Base-by-base conservation (phyloP, 2,888 invertebrate genomes). In the Rhingia rostrata region DNA sequence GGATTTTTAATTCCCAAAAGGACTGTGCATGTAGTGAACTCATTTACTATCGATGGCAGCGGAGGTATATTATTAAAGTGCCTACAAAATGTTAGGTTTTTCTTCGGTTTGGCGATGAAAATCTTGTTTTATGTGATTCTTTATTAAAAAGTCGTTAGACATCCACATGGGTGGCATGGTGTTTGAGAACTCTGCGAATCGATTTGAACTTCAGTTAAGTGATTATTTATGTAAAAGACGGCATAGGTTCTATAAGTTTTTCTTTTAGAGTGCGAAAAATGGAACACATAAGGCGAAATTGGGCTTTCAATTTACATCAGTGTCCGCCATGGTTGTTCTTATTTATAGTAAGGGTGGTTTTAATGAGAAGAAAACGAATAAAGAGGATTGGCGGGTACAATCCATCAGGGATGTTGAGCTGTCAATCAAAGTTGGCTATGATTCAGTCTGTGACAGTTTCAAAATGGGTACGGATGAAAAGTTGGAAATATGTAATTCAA, bases 321-420 rank as follows among this genome's bases (percentile, higher is more conserved):
- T 10, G 58, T 49, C 75, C 33, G 63, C 64, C 56, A 64, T 75
- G 41, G 63, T 63, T 53, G n/a, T 4, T 66, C n/a, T 7, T 7
- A 10, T 73, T 12, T 10, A 2, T n/a, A 22, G 45, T 37, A 73
- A 30, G 79, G 79, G 79, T 74, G 74, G 69, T n/a, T 45, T 56
- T 49, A n/a, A 37, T 35, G 14, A 32, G 30, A 45, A 64, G 22
- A 22, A 47, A 69, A 47, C 37, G 32, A 61, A 37, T 12, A 58
- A 78, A 73, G 64, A 74, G 74, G 63, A 74, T 84, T 79, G 83
- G 73, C 41, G 69, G 69, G 90, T 88, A 87, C 88, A 90, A 90
- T 90, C 90, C 90, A 90, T 90, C 90, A 90, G 90, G 90, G 90
- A 90, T 89, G 88, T 89, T 88, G 87, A 89, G 89, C 90, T 90